These are phyloP conservation scores for Pyxicephalus adspersus DNA, from an alignment of 2,113 vertebrate genomes.

Conservation along the genomic window DNA sequence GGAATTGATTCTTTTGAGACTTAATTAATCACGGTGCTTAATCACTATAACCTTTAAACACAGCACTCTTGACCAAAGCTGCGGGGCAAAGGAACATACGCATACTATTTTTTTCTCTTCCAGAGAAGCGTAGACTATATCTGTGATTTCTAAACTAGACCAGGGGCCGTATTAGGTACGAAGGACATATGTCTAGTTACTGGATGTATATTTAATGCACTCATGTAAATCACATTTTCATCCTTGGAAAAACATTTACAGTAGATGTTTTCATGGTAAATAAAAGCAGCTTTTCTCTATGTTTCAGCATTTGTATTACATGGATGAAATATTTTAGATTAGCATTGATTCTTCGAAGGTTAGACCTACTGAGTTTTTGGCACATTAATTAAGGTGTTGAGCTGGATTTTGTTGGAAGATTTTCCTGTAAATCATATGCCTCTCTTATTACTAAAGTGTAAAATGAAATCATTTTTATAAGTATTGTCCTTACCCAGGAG, in stretches of 20 bases:
- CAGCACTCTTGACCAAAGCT: slow-evolving; percentile 65
- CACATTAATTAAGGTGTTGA: too few species aligned
- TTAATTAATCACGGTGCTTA: slow-evolving; percentile 90
- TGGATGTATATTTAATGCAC: slow-evolving; percentile 17
- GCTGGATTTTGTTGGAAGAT: too few species aligned
- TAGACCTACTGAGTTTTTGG: too few species aligned
- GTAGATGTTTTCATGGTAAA: too few species aligned
- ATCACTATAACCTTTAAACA: slow-evolving; percentile 80
- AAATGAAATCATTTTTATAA: too few species aligned
- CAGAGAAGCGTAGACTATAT: slow-evolving; percentile 35
- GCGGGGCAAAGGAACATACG: slow-evolving; percentile 58
- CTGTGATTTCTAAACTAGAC: slow-evolving; percentile 44
- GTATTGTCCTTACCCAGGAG: too few species aligned
- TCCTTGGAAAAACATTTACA: not conserved
- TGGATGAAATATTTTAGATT: too few species aligned
- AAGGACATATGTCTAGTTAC: not conserved
- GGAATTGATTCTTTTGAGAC: slow-evolving; percentile 88
- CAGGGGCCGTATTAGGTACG: slow-evolving; percentile 50
- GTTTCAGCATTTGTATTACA: too few species aligned
- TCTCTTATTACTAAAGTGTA: too few species aligned
- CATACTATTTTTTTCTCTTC: slow-evolving; percentile 54
- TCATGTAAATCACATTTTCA: not conserved
- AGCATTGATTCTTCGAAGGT: too few species aligned
- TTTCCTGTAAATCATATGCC: too few species aligned
- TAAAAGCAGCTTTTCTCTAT: too few species aligned